Base-by-base conservation (phyloP, 2,113 vertebrate species). In the Clarias batrachus region DNA sequence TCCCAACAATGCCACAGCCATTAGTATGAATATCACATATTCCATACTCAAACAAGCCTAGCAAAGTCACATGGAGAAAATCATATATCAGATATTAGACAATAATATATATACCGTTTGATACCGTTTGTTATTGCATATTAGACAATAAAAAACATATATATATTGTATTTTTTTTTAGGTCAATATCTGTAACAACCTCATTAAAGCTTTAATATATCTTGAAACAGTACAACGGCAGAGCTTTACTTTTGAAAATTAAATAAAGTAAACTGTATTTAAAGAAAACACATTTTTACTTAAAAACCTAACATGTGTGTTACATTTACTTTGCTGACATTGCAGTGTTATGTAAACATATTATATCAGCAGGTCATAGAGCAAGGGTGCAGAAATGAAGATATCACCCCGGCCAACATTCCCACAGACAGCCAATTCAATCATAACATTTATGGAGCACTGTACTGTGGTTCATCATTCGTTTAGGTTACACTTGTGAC, bases 401-500 rank as follows among this genome's bases (percentile, higher is more conserved):
- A 85, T 66, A n/a, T 88, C 89, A 89, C 83, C 90, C 71, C 11
- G 88, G 91, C 82, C 90, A 71, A 82, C 82, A 80, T 76, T 68
- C 88, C 90, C 86, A 84, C 85, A 82, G 88, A 89, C 83, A 84
- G 89, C 89, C 86, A 83, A 87, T 86, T 86, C 88, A 90, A 90
- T 90, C 91, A 86, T 74, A 85, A 70, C 84, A 90, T 92, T 93
- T 91, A 91, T 70, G 88, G 79, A 56, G 82, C 74, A 74, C 73
- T n/a, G 66, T 76, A 85, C 80, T 86, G 80, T 65, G 88, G 91
- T 90, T 92, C 86, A 88, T 93, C 90, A 83, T 88, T 92, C 90
- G 91, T 91, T 91, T 92, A 89, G 89, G 88, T 90, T 91, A 85
- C 63, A 65, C 85, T 30, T 81, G 87, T 78, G 89, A 90, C 90